Evolutionary conservation across 2,113 vertebrate species (phyloP).

Genomic region (Campylorhamphus procurvoides): DNA sequence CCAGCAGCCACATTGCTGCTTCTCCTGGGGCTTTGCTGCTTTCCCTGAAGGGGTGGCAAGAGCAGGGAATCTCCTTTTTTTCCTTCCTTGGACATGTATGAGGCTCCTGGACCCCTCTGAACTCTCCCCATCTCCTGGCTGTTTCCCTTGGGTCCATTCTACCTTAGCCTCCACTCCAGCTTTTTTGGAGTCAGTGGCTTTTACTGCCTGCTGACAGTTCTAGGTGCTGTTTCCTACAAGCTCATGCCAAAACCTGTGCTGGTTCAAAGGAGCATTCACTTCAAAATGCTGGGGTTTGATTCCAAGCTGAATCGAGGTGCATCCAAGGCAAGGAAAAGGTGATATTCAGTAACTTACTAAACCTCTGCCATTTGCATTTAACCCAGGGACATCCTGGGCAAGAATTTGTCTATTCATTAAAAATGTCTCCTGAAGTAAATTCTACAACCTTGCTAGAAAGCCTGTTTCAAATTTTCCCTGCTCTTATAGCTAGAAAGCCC

Average conservation of each 20-base stretch:
- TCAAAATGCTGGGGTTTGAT: background rate
- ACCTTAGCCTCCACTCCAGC: background rate
- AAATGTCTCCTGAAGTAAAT: background rate
- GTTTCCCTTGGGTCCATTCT: background rate
- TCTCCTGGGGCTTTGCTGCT: background rate
- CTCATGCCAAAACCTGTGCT: background rate
- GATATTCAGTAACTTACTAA: background rate
- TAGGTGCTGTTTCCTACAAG: background rate
- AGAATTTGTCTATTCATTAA: background rate
- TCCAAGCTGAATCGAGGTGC: background rate
- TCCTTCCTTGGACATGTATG: background rate
- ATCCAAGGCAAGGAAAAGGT: background rate
- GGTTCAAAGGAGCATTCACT: background rate
- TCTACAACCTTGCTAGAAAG: background rate
- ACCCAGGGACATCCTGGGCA: background rate
- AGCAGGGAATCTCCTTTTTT: background rate
- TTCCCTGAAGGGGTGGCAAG: accelerated
- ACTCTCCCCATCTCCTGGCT: background rate
- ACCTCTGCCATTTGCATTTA: background rate
- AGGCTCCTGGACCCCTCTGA: background rate
- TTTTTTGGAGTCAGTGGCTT: background rate
- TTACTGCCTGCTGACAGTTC: accelerated
- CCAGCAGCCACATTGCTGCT: background rate
- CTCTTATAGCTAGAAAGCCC: background rate
- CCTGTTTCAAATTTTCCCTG: background rate